Percentiles rank a stretch among this genome's conserved stretches.
Evolutionary conservation across 2,888 invertebrate species (phyloP).

Genomic region (Orthosia incerta): DNA sequence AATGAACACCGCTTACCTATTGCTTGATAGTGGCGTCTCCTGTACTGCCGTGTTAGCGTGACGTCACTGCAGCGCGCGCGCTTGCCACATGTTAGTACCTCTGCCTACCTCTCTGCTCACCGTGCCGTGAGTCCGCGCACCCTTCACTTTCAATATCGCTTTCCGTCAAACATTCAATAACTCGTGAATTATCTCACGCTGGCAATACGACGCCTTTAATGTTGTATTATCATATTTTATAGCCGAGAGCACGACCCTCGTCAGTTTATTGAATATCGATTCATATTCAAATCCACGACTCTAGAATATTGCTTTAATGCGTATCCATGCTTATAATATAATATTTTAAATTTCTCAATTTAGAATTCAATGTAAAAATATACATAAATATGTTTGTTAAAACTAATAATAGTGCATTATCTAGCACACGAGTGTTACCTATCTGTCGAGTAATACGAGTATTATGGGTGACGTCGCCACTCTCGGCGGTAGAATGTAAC

Average conservation of each 20-base stretch:
- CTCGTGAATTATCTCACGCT: constrained; percentile 33
- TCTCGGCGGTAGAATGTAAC: neutral
- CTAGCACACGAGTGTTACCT: neutral
- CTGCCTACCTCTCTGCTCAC: neutral
- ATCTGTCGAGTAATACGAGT: neutral
- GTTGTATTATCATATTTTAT: constrained; percentile 38
- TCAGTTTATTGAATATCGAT: constrained; percentile 38
- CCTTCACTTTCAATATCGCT: constrained; percentile 7
- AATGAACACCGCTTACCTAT: no score
- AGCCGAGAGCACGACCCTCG: constrained; percentile 14
- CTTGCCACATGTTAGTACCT: no score
- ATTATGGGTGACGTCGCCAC: neutral
- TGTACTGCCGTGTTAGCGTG: neutral
- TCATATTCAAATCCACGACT: constrained; percentile 12
- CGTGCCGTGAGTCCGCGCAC: neutral
- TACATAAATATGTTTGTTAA: no score
- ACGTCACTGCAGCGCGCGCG: neutral
- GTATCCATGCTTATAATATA: neutral
- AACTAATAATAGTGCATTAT: neutral
- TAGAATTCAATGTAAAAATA: neutral
- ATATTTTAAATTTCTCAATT: neutral
- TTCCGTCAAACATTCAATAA: constrained; percentile 52
- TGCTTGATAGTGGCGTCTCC: neutral
- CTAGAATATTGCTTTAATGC: neutral
- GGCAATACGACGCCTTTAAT: constrained; percentile 40